These are phyloP conservation scores for Drosophila nebulosa DNA, from an alignment of 1,140 invertebrate species.

Conservation along the genomic window DNA sequence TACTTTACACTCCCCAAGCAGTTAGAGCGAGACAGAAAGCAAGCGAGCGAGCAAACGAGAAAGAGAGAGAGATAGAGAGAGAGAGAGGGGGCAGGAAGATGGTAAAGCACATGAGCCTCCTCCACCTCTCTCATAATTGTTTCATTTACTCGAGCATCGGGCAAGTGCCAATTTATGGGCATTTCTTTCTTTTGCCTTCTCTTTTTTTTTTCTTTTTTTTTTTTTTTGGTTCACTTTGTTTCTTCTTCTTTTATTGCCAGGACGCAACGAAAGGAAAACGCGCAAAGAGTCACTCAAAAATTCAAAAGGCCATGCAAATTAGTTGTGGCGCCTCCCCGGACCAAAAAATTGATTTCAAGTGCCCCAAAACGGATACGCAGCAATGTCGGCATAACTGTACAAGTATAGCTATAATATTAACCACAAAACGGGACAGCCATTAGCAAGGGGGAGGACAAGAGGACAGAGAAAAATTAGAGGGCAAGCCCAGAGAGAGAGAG, in stretches of 20 bases:
- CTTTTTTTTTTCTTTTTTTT: too few species aligned
- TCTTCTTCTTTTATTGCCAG: not conserved
- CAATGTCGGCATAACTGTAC: not conserved
- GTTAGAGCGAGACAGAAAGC: not conserved
- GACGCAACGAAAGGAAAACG: not conserved
- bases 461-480: not conserved
- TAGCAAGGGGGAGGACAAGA: not conserved
- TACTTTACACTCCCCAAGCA: not conserved
- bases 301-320: constrained; percentile 13
- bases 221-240: not conserved
- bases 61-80: not conserved
- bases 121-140: constrained; percentile 33
- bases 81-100: not conserved
- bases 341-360: constrained; percentile 13
- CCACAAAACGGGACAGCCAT: not conserved
- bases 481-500: not conserved
- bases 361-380: not conserved
- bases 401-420: not conserved
- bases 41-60: not conserved
- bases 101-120: not conserved
- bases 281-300: constrained; percentile 10
- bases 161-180: constrained; percentile 37
- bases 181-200: not conserved
- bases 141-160: constrained; percentile 32
- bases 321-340: not conserved